Base-by-base conservation (phyloP, 2,113 vertebrate genomes). In the Anas platyrhynchos region DNA sequence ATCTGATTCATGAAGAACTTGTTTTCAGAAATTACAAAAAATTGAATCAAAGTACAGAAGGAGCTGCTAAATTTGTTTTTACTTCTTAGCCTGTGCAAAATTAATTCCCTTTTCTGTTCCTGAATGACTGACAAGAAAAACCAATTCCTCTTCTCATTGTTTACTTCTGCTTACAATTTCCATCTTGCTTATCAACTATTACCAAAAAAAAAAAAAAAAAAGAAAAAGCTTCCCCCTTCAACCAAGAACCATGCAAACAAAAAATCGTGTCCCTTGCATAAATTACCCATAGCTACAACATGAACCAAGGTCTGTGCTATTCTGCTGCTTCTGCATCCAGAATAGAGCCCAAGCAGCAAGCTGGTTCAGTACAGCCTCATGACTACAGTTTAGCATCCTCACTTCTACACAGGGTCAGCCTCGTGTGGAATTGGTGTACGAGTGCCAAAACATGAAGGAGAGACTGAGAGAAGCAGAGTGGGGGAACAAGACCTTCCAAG, bases 41-140 rank as follows among this genome's bases (percentile, higher is more conserved):
- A 73, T 9, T 3, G 8, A 7, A 56, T 10, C 26, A 61, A 80
- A 82, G 9, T 41, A 74, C 17, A 91, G 17, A 85, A 89, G n/a
- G 25, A 83, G 62, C 75, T 80, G 41, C 72, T 72, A 67, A 56
- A 31, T 79, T 54, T 61, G 58, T 3, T 52, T 74, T 86, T 84
- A 55, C 71, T 93, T 88, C 83, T 94, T 55, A 81, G 71, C 26
- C 67, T 63, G 43, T 80, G 32, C 87, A 94, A 88, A 96, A 96
- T 86, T 52, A 94, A 96, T 92, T 95, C 94, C 94, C 69, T 97
- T 97, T 97, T 95, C 92, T 95, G 83, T 95, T 89, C 82, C 89
- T 88, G 59, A 95, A 78, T 43, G 78, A 91, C 65, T 63, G 86
- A 58, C 59, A 43, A 84, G 44, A 95, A 83, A 84, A 92, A 6